Base-by-base conservation (phyloP, 2,113 vertebrate genomes). In the Copsychus sechellarum region DNA sequence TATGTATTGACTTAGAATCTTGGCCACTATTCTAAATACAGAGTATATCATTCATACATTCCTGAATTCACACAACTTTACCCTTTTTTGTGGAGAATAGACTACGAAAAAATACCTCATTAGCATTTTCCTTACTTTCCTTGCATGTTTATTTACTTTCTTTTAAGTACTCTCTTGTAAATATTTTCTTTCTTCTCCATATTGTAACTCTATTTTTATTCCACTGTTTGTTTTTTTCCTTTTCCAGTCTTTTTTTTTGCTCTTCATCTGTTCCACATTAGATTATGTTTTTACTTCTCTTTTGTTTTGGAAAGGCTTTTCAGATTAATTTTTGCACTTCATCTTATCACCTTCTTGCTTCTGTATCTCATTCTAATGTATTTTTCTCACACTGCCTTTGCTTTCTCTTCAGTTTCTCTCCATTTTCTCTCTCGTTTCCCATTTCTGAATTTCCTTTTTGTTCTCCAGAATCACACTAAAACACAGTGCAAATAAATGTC, bases 301-400 rank as follows among this genome's bases (percentile, higher is more conserved):
- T 34, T 80, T 93, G 43, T 57, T 96, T 90, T 71, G 14, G n/a
- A 81, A 90, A 81, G 51, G 34, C 28, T 90, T 90, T 86, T 92
- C 69, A 86, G 54, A 92, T 90, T 96, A 94, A 74, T 86, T 86
- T 90, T 94, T 93, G 18, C 25, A 56, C 64, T 96, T 92, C 31
- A 28, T 88, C 7, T 93, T 83, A 57, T 20, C 82, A 86, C 34
- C 6, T 88, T 90, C 79, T 73, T 78, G 22, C n/a, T 90, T 88
- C 76, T 86, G 3, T 71, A 31, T 67, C 60, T 83, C 26, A 28
- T 53, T 64, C 66, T 88, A 85, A 81, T 86, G 51, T 45, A 43
- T 78, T 95, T 92, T 82, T 83, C 80, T 90, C 64, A 76, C 53
- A 74, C 21, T 28, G 22, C 71, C 40, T 88, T 73, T 88, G 36